A percentile compares a stretch with the other conserved stretches of the same genome.
Evolutionary conservation across 2,888 invertebrate genomes (phyloP).

Genomic region (Phyllotreta cruciferae): DNA sequence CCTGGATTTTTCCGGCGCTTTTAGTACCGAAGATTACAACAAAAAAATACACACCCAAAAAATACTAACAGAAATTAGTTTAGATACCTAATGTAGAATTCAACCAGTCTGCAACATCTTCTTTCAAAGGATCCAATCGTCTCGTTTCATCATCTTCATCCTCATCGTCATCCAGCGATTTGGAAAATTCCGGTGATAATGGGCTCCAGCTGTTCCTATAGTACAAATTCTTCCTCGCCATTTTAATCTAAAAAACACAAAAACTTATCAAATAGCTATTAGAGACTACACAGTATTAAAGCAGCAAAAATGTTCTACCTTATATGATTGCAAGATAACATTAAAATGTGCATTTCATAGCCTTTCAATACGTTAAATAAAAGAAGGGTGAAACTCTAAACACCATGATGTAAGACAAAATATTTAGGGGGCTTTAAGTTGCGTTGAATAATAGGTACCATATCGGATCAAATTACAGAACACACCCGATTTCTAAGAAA

Average conservation of each 20-base stretch:
- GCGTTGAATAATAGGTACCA: slow-evolving; percentile 14
- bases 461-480: slow-evolving; percentile 7
- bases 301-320: too few species aligned
- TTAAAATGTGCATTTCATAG: too few species aligned
- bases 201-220: slow-evolving; percentile 69
- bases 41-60: not conserved
- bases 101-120: slow-evolving; percentile 89
- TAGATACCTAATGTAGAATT: slow-evolving; percentile 80
- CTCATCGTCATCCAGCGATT: slow-evolving; percentile 54
- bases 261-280: not conserved
- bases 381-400: not conserved
- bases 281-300: not conserved
- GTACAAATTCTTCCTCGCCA: slow-evolving; percentile 49
- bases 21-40: not conserved
- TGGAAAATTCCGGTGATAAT: slow-evolving; percentile 59
- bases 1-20: not conserved
- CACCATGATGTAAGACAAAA: slow-evolving; percentile 9
- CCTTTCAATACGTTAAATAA: too few species aligned
- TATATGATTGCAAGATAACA: too few species aligned
- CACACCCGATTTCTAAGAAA: slow-evolving; percentile 27
- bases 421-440: too few species aligned
- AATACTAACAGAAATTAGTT: not conserved
- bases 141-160: slow-evolving; percentile 75
- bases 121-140: slow-evolving; percentile 82
- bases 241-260: slow-evolving; percentile 29